These are phyloP conservation scores for Plusia festucae DNA, from an alignment of 2,888 invertebrate species.

Conservation along the genomic window DNA sequence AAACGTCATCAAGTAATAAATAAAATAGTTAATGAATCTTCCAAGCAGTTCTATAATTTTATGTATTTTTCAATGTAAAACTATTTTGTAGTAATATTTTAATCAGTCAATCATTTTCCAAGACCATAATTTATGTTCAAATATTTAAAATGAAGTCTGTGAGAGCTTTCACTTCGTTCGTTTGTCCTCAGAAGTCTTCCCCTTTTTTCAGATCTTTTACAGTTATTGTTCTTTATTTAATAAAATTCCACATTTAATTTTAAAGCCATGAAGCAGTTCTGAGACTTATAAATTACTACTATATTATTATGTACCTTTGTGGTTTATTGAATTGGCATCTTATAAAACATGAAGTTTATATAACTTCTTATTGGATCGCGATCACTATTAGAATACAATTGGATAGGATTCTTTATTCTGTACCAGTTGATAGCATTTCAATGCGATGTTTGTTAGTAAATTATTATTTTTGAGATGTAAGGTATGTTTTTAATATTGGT, in stretches of 20 bases:
- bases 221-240: background rate
- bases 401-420: constrained; percentile 25
- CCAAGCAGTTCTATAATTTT: constrained; percentile 18
- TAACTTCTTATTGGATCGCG: constrained; percentile 22
- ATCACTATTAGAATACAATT: constrained; percentile 23
- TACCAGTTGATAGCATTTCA: constrained; percentile 47
- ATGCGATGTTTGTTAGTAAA: constrained; percentile 86
- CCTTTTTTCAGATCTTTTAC: constrained; percentile 14
- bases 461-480: constrained; percentile 89
- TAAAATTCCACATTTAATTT: background rate
- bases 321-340: constrained; percentile 27
- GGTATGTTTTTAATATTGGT: constrained; percentile 87
- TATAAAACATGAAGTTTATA: constrained; percentile 16
- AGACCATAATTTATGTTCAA: constrained; percentile 43
- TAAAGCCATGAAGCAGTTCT: constrained; percentile 9
- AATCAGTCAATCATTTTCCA: constrained; percentile 21
- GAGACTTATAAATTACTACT: constrained; percentile 7
- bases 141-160: constrained; percentile 39
- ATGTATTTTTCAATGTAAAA: background rate
- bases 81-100: background rate
- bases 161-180: constrained; percentile 53
- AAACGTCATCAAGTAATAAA: constrained; percentile 7
- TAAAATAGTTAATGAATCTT: background rate
- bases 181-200: constrained; percentile 38
- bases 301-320: constrained; percentile 27